Base-by-base conservation (phyloP, 2,888 invertebrate genomes). In the Anoncus sp. region DNA sequence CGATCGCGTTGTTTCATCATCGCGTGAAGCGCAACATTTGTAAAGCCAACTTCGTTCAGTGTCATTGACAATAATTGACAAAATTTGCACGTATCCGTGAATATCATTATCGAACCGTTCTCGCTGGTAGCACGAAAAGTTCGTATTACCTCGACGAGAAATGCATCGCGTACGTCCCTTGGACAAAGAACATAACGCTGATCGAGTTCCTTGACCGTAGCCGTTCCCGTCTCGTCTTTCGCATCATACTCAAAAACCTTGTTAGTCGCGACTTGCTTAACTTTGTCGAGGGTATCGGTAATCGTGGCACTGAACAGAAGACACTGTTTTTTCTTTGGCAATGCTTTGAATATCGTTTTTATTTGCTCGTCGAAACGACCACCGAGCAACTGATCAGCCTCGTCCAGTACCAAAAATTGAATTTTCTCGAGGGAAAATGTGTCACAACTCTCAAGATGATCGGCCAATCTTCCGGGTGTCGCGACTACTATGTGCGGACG, bases 291-390 rank as follows among this genome's bases (percentile, higher is more conserved):
- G 85, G 94, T 96, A 87, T 97, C 96, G 7, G 98, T 98, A 89
- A 99, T 96, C 0, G 99, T 99, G 0, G 99, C 99, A 75, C 98
- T 98, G 90, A 98, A 99, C 69, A 98, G 93, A 16, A 99, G 92
- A 72, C 96, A 98, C 88, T 99, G 98, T 77, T 96, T 93, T 69
- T 94, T 94, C 82, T 94, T 93, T 0, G 98, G 97, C 55, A 98
- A 90, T 6, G 93, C 93, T 62, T 93, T 91, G 88, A 97, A 96
- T 87, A 98, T 97, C 0, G 95, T 94, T 88, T 95, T 94, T 60
- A 99, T 92, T 85, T 97, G 96, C 24, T 94, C 95, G 91, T 97
- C 95, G 89, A 98, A 98, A 59, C 95, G 94, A 60, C 97, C 97
- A 88, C 96, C 94, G 80, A 96, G 91, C 82, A 96, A 93, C 91